phyloP scores from a whole-genome alignment of 2,797 vertebrate genomes.

The Luscinia luscinia region DNA sequence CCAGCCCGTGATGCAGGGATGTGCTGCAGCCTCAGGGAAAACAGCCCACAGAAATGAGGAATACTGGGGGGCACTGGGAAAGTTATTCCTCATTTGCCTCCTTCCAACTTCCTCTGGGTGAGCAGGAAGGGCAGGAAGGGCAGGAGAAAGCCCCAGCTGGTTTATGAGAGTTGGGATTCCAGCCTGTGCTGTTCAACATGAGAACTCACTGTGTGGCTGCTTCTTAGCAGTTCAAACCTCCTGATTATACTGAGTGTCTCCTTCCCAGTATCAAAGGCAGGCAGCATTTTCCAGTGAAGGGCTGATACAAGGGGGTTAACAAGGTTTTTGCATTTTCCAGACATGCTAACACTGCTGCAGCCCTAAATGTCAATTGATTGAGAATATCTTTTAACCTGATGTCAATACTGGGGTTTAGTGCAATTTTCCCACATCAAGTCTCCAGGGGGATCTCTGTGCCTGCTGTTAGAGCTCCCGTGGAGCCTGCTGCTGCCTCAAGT shows the following conservation, averaged over 20 bases:
- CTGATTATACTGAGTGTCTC: not conserved
- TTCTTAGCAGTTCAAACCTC: not conserved
- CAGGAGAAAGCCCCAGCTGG: not conserved
- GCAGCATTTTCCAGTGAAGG: not conserved
- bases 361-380: conserved; percentile 70
- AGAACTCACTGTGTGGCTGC: not conserved
- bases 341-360: conserved; percentile 17
- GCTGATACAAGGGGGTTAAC: conserved; percentile 14
- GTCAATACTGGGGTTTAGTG: conserved; percentile 59
- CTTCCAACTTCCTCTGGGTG: not conserved
- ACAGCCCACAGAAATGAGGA: not conserved
- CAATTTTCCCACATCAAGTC: conserved; percentile 36
- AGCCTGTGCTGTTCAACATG: not conserved
- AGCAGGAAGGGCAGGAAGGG: not conserved
- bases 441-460: not conserved
- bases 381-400: conserved; percentile 60
- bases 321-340: conserved; percentile 49
- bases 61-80: not conserved
- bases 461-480: not conserved
- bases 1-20: not conserved
- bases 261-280: not conserved
- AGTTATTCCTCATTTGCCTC: not conserved
- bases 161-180: not conserved
- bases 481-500: not conserved
- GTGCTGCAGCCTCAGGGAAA: not conserved